Percentiles rank a stretch among this genome's conserved stretches.
phyloP scores from a whole-genome alignment of 2,113 vertebrate species.

The Melanerpes aurifrons region DNA sequence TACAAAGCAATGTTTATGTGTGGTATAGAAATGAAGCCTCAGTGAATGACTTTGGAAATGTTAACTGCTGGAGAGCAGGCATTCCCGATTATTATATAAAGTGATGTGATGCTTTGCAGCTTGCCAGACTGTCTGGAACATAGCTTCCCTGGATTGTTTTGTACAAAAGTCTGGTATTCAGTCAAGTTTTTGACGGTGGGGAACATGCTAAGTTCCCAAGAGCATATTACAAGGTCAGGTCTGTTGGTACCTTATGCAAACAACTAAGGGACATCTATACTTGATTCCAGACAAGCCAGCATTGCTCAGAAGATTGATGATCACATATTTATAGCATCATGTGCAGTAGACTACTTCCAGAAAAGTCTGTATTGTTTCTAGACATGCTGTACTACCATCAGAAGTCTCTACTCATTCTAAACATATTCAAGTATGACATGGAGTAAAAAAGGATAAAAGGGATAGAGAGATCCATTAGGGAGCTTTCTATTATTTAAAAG shows the following conservation, averaged over 20 bases:
- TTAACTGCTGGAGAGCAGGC: background rate
- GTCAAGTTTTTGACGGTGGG: background rate
- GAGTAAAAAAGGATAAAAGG: background rate
- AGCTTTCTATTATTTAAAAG: background rate
- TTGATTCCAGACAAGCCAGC: background rate
- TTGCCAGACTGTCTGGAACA: background rate
- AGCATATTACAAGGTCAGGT: background rate
- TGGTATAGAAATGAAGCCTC: background rate
- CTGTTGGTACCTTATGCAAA: background rate
- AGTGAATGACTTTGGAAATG: background rate
- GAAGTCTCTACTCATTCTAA: background rate
- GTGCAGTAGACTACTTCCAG: background rate
- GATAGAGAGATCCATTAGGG: background rate
- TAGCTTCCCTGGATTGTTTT: background rate
- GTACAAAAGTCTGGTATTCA: background rate
- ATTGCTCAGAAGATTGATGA: background rate
- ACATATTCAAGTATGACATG: background rate
- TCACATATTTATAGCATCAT: background rate
- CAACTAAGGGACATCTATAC: background rate
- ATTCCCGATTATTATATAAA: background rate
- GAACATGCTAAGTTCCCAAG: background rate
- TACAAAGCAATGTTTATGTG: background rate
- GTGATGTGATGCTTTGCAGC: background rate
- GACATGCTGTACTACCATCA: background rate
- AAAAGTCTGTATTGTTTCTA: background rate